These are phyloP conservation scores for Hypocryptadius cinnamomeus DNA, from an alignment of 2,113 vertebrate genomes.

Conservation along the genomic window DNA sequence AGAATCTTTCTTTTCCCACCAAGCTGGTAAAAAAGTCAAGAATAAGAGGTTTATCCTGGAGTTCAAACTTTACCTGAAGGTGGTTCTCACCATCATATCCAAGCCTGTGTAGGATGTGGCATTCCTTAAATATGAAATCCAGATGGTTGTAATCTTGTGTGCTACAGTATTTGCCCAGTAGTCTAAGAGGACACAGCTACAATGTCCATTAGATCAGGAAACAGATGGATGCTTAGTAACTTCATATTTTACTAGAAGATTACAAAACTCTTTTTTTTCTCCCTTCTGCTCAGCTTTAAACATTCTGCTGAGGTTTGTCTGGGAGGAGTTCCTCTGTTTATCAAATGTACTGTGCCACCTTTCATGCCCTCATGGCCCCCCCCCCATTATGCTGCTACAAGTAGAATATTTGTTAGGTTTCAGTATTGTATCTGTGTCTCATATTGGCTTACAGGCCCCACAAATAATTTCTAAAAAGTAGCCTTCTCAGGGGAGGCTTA, in stretches of 20 bases:
- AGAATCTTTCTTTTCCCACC: background rate
- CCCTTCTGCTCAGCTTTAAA: background rate
- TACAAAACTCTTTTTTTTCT: background rate
- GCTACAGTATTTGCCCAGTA: background rate
- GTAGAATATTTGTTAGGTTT: background rate
- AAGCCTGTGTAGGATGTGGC: background rate
- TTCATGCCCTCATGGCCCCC: rapidly evolving
- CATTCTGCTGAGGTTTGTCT: background rate
- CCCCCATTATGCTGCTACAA: background rate
- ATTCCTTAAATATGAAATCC: background rate
- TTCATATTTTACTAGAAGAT: background rate
- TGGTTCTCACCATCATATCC: background rate
- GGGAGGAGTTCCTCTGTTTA: background rate
- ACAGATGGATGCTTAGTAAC: background rate
- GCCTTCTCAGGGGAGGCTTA: background rate
- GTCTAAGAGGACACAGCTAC: background rate
- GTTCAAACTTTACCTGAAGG: background rate
- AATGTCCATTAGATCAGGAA: background rate
- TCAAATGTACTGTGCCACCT: background rate
- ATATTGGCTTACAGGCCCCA: background rate
- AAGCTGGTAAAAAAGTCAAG: background rate
- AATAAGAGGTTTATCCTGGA: background rate
- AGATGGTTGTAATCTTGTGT: background rate
- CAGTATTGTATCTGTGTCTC: background rate
- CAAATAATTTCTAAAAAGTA: background rate